Evolutionary conservation across 2,113 vertebrate genomes (phyloP).

Genomic region (Coreoperca whiteheadi): DNA sequence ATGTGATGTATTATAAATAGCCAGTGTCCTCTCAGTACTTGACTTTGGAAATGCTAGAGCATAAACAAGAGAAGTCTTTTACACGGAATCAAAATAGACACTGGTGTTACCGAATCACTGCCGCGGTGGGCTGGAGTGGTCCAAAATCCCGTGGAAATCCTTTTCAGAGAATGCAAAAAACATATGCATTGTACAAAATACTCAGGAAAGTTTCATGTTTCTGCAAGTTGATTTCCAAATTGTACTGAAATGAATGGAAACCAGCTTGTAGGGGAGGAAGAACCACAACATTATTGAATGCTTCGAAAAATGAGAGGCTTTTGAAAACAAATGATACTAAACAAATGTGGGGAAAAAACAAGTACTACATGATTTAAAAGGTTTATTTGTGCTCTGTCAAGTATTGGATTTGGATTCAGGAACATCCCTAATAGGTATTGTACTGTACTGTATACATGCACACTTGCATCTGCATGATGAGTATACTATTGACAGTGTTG

Average conservation of each 20-base stretch:
- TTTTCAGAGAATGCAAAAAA: not conserved
- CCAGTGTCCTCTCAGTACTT: not conserved
- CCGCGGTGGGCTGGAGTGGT: not conserved
- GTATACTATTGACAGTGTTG: conserved; percentile 6
- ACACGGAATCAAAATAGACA: not conserved
- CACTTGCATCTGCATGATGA: conserved; percentile 5
- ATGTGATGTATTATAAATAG: not conserved
- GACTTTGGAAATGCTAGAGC: not conserved
- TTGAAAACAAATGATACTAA: not conserved
- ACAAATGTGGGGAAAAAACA: not conserved
- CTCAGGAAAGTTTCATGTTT: not conserved
- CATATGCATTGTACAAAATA: not conserved
- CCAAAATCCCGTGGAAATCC: not conserved
- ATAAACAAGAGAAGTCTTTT: not conserved
- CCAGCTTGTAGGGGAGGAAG: not conserved
- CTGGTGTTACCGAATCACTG: not conserved
- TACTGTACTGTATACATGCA: conserved; percentile 1
- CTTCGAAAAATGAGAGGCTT: not conserved
- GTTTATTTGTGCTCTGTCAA: not conserved
- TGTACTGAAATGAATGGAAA: not conserved
- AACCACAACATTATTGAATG: not conserved
- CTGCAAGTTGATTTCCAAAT: not conserved
- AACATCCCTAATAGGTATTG: not conserved
- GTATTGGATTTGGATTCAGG: not conserved
- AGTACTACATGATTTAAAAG: not conserved